Percentiles rank a stretch among this genome's conserved stretches.
These are phyloP conservation scores for Heliangelus exortis DNA, from an alignment of 2,797 vertebrate species.

Conservation along the genomic window DNA sequence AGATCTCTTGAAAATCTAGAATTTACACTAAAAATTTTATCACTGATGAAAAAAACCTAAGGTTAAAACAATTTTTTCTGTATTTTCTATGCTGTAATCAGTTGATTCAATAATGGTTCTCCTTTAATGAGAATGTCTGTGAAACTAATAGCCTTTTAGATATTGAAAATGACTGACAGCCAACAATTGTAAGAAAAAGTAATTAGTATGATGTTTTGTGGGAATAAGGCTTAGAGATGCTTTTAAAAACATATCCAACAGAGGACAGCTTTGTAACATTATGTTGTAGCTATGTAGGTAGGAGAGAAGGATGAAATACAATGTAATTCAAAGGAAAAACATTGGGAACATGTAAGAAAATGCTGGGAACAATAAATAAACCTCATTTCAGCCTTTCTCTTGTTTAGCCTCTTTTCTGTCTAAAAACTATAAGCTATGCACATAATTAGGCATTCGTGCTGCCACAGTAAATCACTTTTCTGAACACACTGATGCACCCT, in stretches of 20 bases:
- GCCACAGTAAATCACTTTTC: conserved; percentile 73
- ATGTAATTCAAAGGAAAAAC: conserved; percentile 35
- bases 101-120: conserved; percentile 1
- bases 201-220: conserved; percentile 7
- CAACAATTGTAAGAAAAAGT: conserved; percentile 27
- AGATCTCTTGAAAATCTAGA: neutral
- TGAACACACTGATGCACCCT: conserved; percentile 68
- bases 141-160: neutral
- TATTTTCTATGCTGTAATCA: neutral
- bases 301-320: neutral
- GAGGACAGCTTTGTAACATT: conserved; percentile 8
- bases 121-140: neutral
- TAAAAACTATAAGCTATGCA: conserved; percentile 63
- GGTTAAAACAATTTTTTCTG: neutral
- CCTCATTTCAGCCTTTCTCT: conserved; percentile 44
- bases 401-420: conserved; percentile 48
- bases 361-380: conserved; percentile 10
- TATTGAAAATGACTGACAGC: neutral
- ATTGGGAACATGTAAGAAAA: conserved; percentile 44
- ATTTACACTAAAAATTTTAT: neutral
- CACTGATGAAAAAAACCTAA: neutral
- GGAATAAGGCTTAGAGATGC: neutral
- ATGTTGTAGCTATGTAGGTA: conserved; percentile 21
- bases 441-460: conserved; percentile 70
- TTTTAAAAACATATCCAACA: conserved; percentile 22